Evolutionary conservation across 2,888 invertebrate species (phyloP).

Genomic region (Gastracanthus pulcherrimus): DNA sequence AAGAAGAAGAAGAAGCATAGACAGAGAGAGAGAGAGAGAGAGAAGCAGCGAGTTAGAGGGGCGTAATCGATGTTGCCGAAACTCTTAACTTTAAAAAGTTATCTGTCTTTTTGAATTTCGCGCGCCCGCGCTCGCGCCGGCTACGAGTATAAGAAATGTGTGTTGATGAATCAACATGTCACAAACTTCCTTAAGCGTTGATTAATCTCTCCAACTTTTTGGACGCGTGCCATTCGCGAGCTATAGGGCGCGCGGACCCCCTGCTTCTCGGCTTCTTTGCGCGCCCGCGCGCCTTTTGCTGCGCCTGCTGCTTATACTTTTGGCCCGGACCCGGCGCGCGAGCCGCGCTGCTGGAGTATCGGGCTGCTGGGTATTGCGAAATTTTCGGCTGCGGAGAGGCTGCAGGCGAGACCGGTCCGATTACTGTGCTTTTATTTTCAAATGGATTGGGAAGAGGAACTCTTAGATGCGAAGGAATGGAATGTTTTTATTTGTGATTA

Average conservation of each 20-base stretch:
- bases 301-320: not conserved
- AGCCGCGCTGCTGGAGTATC: too few species aligned
- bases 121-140: too few species aligned
- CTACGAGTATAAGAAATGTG: slow-evolving; percentile 52
- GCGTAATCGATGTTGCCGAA: slow-evolving; percentile 51
- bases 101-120: slow-evolving; percentile 54
- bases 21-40: too few species aligned
- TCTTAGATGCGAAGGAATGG: too few species aligned
- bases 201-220: slow-evolving; percentile 57
- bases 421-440: too few species aligned
- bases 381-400: slow-evolving; percentile 28
- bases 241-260: not conserved
- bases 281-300: not conserved
- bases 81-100: slow-evolving; percentile 48
- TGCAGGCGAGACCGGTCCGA: too few species aligned
- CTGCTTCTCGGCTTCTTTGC: not conserved
- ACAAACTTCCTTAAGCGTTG: slow-evolving; percentile 57
- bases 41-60: too few species aligned
- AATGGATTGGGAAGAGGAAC: too few species aligned
- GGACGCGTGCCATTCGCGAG: slow-evolving; percentile 49
- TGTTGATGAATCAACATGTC: slow-evolving; percentile 58
- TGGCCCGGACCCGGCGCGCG: too few species aligned
- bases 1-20: too few species aligned
- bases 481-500: too few species aligned
- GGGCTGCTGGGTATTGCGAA: slow-evolving; percentile 20